Evolutionary conservation across 2,888 invertebrate genomes (phyloP).

Genomic region (Drosophila tanythrix): DNA sequence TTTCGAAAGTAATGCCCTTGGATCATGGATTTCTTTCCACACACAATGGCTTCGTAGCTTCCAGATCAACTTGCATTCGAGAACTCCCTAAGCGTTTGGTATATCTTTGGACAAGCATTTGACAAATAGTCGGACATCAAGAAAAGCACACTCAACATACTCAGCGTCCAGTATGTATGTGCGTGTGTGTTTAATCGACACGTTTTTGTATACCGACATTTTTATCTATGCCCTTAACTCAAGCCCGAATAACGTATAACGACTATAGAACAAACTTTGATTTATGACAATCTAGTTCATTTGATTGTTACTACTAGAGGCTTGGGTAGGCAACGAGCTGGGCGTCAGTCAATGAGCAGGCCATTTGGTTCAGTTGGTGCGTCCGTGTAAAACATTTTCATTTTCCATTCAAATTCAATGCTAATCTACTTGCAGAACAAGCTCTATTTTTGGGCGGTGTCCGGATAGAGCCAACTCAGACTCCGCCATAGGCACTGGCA

Average conservation of each 20-base stretch:
- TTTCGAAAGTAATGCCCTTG: not conserved
- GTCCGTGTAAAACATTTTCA: constrained; percentile 67
- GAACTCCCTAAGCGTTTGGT: constrained; percentile 1
- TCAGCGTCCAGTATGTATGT: not conserved
- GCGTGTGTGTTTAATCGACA: constrained; percentile 12
- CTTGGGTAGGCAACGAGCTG: constrained; percentile 6
- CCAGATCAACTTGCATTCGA: not conserved
- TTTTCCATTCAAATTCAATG: constrained; percentile 78
- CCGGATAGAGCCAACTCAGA: constrained; percentile 3
- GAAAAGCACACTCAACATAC: constrained; percentile 6
- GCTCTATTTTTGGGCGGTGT: constrained; percentile 44
- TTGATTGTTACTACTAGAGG: constrained; percentile 65
- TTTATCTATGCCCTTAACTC: constrained; percentile 60
- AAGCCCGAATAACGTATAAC: constrained; percentile 48
- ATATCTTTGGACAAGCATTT: constrained; percentile 13
- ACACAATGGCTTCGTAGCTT: not conserved
- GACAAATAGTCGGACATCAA: constrained; percentile 33
- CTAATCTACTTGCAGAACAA: constrained; percentile 75
- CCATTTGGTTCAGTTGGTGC: constrained; percentile 23
- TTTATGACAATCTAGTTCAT: constrained; percentile 77
- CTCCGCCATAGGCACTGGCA: constrained; percentile 55
- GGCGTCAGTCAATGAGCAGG: constrained; percentile 20
- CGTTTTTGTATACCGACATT: constrained; percentile 43
- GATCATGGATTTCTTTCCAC: not conserved
- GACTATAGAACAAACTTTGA: constrained; percentile 68